Evolutionary conservation across 1,140 invertebrate species (phyloP).

Genomic region (Apocrypta bakeri): DNA sequence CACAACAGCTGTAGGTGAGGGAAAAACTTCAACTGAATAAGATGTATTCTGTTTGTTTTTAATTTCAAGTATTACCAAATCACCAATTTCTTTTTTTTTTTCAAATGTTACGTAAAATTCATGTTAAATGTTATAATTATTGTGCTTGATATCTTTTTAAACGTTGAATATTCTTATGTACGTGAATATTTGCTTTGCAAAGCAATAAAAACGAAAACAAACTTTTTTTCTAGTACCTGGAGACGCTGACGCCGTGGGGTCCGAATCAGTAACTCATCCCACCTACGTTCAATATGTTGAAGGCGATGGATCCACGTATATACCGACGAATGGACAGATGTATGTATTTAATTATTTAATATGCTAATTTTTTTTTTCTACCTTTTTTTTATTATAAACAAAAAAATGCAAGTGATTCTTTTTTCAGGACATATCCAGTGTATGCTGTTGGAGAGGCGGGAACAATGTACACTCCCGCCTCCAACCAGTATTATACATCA

Average conservation of each 20-base stretch:
- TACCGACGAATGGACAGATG: conserved; percentile 80
- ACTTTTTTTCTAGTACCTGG: conserved; percentile 69
- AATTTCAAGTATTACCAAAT: neutral
- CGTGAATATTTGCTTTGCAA: neutral
- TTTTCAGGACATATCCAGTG: conserved; percentile 86
- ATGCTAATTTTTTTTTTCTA: neutral
- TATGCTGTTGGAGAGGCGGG: conserved; percentile 87
- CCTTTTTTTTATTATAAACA: conserved; percentile 34
- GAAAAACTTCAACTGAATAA: conserved; percentile 63
- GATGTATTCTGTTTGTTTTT: conserved; percentile 50
- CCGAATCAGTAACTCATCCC: conserved; percentile 76
- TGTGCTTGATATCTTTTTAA: conserved; percentile 40
- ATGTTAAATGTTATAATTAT: conserved; percentile 10
- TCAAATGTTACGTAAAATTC: conserved; percentile 26
- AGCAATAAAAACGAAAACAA: conserved; percentile 18
- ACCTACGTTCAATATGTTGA: conserved; percentile 84
- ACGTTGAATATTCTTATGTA: neutral
- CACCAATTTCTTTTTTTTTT: conserved; percentile 6
- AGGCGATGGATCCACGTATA: conserved; percentile 81
- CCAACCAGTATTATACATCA: conserved; percentile 79
- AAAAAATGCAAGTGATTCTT: conserved; percentile 28
- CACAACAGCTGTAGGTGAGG: conserved; percentile 74
- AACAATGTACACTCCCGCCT: conserved; percentile 82
- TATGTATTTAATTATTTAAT: conserved; percentile 64
- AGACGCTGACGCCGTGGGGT: conserved; percentile 74